Evolutionary conservation across 2,797 vertebrate species (phyloP).

Genomic region (Macropus fuliginosus): DNA sequence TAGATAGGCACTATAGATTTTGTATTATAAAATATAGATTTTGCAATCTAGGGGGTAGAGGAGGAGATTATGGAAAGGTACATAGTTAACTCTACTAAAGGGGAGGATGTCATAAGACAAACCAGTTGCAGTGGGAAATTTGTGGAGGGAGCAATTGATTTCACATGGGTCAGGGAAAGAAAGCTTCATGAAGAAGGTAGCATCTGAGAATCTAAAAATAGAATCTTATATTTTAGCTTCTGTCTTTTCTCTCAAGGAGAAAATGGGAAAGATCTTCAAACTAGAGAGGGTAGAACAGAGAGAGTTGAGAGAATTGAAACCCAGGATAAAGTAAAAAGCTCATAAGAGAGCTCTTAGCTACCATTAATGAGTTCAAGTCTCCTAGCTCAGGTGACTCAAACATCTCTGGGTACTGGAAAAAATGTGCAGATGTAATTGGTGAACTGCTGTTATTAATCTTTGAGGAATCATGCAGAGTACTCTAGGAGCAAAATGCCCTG

Average conservation of each 20-base stretch:
- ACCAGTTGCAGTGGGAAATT: not conserved
- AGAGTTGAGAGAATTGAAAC: not conserved
- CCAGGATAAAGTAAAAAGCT: not conserved
- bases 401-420: not conserved
- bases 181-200: not conserved
- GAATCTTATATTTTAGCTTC: not conserved
- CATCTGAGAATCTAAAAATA: conserved; percentile 3
- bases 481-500: not conserved
- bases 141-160: not conserved
- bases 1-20: not conserved
- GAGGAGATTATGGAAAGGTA: not conserved
- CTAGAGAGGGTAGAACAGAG: not conserved
- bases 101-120: not conserved
- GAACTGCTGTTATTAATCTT: not conserved
- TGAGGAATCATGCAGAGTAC: not conserved
- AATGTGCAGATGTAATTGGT: not conserved
- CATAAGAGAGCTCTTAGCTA: not conserved
- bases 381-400: not conserved
- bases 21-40: not conserved
- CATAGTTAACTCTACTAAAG: not conserved
- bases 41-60: not conserved
- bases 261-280: not conserved
- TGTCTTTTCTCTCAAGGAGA: not conserved
- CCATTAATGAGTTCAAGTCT: not conserved
- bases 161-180: not conserved